These are phyloP conservation scores for Argyrosomus regius DNA, from an alignment of 2,797 vertebrate genomes.

Conservation along the genomic window DNA sequence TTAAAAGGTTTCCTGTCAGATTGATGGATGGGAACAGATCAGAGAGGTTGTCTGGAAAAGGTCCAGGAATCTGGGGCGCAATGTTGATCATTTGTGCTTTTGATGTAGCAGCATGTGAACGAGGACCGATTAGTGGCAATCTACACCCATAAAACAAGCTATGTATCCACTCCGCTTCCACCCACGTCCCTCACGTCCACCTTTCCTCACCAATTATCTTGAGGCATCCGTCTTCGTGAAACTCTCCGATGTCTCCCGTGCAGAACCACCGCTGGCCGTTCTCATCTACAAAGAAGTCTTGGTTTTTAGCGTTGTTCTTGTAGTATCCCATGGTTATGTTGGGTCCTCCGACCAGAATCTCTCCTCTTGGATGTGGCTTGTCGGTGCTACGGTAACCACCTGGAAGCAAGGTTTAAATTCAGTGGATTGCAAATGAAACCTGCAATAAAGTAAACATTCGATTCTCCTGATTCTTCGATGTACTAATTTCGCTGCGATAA, in stretches of 20 bases:
- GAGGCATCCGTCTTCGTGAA: constrained; percentile 93
- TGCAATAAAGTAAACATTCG: background rate
- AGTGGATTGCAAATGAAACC: background rate
- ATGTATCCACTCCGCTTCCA: background rate
- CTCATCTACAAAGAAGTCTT: constrained; percentile 91
- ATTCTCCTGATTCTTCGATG: background rate
- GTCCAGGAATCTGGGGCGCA: constrained; percentile 22
- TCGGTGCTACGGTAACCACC: constrained; percentile 93
- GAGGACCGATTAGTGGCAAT: background rate
- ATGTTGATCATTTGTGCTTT: constrained; percentile 20
- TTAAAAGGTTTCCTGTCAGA: constrained; percentile 49
- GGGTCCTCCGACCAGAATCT: constrained; percentile 94
- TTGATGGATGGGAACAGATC: constrained; percentile 32
- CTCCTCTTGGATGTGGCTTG: constrained; percentile 92
- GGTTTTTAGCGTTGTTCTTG: constrained; percentile 88
- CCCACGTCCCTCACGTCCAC: background rate
- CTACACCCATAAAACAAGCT: background rate
- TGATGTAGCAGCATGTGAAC: background rate
- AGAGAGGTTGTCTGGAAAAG: constrained; percentile 26
- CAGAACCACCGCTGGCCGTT: constrained; percentile 95
- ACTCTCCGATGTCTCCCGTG: constrained; percentile 95
- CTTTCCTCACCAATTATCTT: constrained; percentile 94
- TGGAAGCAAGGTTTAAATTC: constrained; percentile 58
- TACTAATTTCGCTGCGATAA: background rate
- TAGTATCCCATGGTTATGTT: constrained; percentile 97